Evolutionary conservation across 2,113 vertebrate species (phyloP).

Genomic region (Machaerirhynchus nigripectus): DNA sequence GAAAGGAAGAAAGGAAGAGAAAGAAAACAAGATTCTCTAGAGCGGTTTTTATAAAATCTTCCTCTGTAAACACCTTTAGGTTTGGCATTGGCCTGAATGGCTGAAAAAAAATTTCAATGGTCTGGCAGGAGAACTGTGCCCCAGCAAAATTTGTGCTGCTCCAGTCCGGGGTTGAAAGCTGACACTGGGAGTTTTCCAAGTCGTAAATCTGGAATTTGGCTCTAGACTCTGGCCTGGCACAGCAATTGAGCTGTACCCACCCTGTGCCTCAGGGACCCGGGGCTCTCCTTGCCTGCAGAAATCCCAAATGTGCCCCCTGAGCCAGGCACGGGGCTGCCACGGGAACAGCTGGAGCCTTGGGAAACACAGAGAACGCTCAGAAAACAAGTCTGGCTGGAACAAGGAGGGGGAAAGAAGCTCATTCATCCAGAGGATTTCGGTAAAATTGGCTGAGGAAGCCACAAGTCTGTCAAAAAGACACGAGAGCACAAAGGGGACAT

Average conservation of each 20-base stretch:
- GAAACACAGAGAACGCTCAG: background rate
- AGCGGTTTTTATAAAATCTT: background rate
- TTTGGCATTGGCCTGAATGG: background rate
- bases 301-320: background rate
- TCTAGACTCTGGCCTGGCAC: background rate
- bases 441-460: background rate
- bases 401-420: background rate
- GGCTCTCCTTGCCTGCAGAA: background rate
- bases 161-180: background rate
- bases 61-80: background rate
- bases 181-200: background rate
- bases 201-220: background rate
- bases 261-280: background rate
- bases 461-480: background rate
- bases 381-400: background rate
- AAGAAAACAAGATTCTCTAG: background rate
- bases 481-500: background rate
- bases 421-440: background rate
- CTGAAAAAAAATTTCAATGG: background rate
- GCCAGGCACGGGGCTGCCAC: background rate
- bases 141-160: background rate
- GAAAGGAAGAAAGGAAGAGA: fast-evolving
- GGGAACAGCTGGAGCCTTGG: background rate
- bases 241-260: background rate
- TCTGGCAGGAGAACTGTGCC: background rate